Percentiles rank a stretch among this genome's conserved stretches.
These are phyloP conservation scores for Chromoteleia sp. DNA, from an alignment of 2,888 invertebrate species.

Conservation along the genomic window DNA sequence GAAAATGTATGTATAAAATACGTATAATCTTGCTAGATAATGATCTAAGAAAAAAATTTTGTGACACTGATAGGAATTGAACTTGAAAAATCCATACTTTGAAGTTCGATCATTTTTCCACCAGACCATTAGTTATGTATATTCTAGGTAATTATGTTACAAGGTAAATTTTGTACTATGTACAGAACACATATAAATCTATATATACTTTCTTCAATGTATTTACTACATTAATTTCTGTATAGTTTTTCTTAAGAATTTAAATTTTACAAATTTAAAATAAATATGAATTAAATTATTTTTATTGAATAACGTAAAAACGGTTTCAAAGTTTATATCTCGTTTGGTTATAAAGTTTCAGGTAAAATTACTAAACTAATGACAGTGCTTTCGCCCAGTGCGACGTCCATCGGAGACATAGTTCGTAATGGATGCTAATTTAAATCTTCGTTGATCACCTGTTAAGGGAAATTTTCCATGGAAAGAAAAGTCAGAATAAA, in stretches of 20 bases:
- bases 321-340: slow-evolving; percentile 14
- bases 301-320: slow-evolving; percentile 8
- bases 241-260: background rate
- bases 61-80: too few species aligned
- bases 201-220: too few species aligned
- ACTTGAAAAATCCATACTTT: too few species aligned
- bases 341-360: slow-evolving; percentile 24
- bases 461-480: slow-evolving; percentile 34
- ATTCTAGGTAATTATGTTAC: too few species aligned
- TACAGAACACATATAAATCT: too few species aligned
- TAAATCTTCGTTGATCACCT: slow-evolving; percentile 46
- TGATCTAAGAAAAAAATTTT: too few species aligned
- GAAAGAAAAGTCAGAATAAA: slow-evolving; percentile 25
- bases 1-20: too few species aligned
- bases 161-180: too few species aligned
- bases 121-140: too few species aligned
- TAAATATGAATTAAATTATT: background rate
- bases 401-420: slow-evolving; percentile 27
- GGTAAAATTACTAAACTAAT: slow-evolving; percentile 24
- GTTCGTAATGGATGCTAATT: slow-evolving; percentile 48
- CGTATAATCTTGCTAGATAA: too few species aligned
- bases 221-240: too few species aligned
- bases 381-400: slow-evolving; percentile 40
- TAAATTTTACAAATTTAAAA: background rate
- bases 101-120: too few species aligned